Base-by-base conservation (phyloP, 2,797 vertebrate species). In the Lacerta viridis region DNA sequence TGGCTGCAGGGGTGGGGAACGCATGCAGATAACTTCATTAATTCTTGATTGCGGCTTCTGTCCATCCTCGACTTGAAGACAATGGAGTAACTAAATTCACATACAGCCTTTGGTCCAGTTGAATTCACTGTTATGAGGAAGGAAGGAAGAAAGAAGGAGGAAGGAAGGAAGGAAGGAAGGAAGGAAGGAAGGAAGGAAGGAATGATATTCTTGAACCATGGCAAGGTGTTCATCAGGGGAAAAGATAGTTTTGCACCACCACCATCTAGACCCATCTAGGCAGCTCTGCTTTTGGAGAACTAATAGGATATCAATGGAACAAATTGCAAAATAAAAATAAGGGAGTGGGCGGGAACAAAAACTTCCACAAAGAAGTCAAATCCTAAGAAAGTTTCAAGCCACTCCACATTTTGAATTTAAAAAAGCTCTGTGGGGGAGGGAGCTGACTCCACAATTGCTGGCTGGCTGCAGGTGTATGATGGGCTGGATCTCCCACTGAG, bases 11-110 rank as follows among this genome's bases (percentile, higher is more conserved):
- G 39, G n/a, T 36, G 59, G 23, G 29, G 9, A 10, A 11, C 43
- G 15, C 50, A 59, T 33, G 39, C 33, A 46, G 84, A 80, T 84
- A 72, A n/a, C 33, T 74, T n/a, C 59, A 59, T 72, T 79, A 79
- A 85, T 80, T 66, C 9, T n/a, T 55, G 7, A 7, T 23, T 6
- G 39, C 23, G 46, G 39, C 59, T 43, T 27, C 39, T 64, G 83
- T 39, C 15, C 59, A 61, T 61, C 59, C 4, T 76, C 3, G 13
- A 20, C 59, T 29, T 66, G 79, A 82, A 71, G 46, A 46, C 29
- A 78, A 7, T 61, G 13, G 66, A 33, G 66, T 79, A 29, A 88
- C n/a, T 84, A 23, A 59, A 39, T 68, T 39, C 33, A 9, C 68
- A 78, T 82, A 23, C 8, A 46, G 13, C 15, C 7, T 81, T 50